Evolutionary conservation across 2,888 invertebrate genomes (phyloP).

Genomic region (Hyalella azteca): DNA sequence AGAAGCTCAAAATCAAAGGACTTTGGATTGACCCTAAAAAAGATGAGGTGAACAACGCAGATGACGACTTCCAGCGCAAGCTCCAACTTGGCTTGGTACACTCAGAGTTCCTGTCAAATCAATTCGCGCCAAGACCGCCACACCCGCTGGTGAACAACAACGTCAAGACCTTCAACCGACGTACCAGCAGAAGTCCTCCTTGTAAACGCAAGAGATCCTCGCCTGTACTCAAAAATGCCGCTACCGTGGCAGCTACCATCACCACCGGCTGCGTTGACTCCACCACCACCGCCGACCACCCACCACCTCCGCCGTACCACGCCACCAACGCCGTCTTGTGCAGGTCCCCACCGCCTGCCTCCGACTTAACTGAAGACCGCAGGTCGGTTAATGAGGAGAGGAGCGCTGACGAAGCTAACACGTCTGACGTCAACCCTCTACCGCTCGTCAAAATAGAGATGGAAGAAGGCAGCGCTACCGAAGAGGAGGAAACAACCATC

Average conservation of each 20-base stretch:
- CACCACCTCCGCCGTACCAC: neutral
- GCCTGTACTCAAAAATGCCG: too few relatives aligned
- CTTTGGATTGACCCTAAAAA: neutral
- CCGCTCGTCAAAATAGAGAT: slow-evolving; percentile 3
- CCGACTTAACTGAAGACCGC: neutral
- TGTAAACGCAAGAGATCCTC: neutral
- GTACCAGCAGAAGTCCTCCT: neutral
- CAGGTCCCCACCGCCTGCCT: neutral
- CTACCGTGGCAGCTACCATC: neutral
- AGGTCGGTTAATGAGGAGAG: neutral
- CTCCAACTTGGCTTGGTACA: neutral
- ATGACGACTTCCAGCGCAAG: neutral
- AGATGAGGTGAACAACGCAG: neutral
- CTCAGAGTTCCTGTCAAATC: neutral
- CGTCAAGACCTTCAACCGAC: neutral
- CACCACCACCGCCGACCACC: neutral
- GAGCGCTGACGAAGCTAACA: neutral
- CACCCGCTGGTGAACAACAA: neutral
- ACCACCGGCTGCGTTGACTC: neutral
- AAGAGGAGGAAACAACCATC: slow-evolving; percentile 1
- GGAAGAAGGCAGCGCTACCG: neutral
- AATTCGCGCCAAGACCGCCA: neutral
- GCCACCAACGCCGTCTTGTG: neutral
- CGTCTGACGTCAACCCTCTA: slow-evolving; percentile 1
- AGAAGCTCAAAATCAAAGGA: slow-evolving; percentile 31